phyloP scores from a whole-genome alignment of 2,888 invertebrate genomes.

The Caenorhabditis zanzibari region DNA sequence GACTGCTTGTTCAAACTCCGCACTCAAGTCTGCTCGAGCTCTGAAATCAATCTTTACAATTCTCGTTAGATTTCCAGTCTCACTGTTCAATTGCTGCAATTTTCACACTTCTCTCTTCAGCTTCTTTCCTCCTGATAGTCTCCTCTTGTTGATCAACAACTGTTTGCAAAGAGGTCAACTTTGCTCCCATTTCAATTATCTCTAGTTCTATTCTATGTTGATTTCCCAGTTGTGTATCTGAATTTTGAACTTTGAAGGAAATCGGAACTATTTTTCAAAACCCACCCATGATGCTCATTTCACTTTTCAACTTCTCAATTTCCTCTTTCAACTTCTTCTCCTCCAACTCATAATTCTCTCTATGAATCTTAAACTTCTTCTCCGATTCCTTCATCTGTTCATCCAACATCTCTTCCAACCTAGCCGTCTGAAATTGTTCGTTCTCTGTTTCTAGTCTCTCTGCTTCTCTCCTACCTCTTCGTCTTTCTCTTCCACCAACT shows the following conservation, averaged over 20 bases:
- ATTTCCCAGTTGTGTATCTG: slow-evolving; percentile 71
- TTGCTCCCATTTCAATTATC: slow-evolving; percentile 69
- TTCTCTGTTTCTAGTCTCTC: slow-evolving; percentile 5
- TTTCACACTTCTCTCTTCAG: slow-evolving; percentile 65
- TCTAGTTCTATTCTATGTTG: slow-evolving; percentile 70
- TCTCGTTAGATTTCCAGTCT: too few relatives aligned
- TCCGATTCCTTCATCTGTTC: slow-evolving; percentile 48
- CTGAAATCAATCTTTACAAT: too few relatives aligned
- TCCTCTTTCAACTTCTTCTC: slow-evolving; percentile 59
- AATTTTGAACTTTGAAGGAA: neutral
- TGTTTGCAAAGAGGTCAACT: slow-evolving; percentile 53
- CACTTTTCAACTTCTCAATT: slow-evolving; percentile 59
- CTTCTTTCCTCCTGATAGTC: slow-evolving; percentile 66
- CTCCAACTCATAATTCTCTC: slow-evolving; percentile 43
- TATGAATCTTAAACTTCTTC: slow-evolving; percentile 39
- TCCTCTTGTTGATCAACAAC: slow-evolving; percentile 66
- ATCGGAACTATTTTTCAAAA: neutral
- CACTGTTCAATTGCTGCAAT: slow-evolving; percentile 69
- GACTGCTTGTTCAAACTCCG: slow-evolving; percentile 58
- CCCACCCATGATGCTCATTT: slow-evolving; percentile 68
- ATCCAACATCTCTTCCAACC: slow-evolving; percentile 65
- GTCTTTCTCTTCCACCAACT: slow-evolving; percentile 65
- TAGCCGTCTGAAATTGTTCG: slow-evolving; percentile 47
- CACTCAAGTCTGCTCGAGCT: slow-evolving; percentile 62
- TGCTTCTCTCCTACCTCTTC: slow-evolving; percentile 52